Evolutionary conservation across 2,888 invertebrate genomes (phyloP), one percentile per base, ranked within the genome.

Genomic region (Blomia tropicalis): DNA sequence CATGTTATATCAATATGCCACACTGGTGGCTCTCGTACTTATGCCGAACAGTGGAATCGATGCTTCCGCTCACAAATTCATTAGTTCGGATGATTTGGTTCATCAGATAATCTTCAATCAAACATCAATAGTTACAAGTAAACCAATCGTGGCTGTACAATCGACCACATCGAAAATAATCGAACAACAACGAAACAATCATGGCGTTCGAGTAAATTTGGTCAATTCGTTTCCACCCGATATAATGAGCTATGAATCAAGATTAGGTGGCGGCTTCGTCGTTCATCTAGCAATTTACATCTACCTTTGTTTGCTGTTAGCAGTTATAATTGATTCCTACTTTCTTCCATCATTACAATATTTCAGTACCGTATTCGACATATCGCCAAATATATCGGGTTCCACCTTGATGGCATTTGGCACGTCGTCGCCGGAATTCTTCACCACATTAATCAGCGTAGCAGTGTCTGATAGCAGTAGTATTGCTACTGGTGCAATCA

Each of bases 341-440:
- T 56, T 56, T 31, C 14, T 31, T 3, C 56, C 19, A 30, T 56
- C 56, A 56, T 36, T 56, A 25, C 56, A 56, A 22, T 27, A 19
- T 11, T 56, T 56, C 22, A 56, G 11, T 29, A 2, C 3, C 11
- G 27, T 56, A 14, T 36, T 27, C 23, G 19, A 23, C 25, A 27
- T 56, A 30, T 36, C 56, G n/a, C 56, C 30, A 36, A 56, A 56
- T 25, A 31, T 56, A n/a, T 2, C 29, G 2, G 56, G 32, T 29
- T 25, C 56, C 14, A 56, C 56, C 11, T 25, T 56, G 19, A 56
- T 56, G 36, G 56, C 29, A 3, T 56, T 56, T 29, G 56, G 56
- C 25, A 56, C 56, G 11, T 56, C 56, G 17, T 56, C 30, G 23
- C 56, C 56, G 19, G 56, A 56, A 36, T 56, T 56, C 14, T 56